A percentile compares a stretch with the other conserved stretches of the same genome.
Evolutionary conservation across 2,888 invertebrate species (phyloP).

Genomic region (Diplazon laetatorius): DNA sequence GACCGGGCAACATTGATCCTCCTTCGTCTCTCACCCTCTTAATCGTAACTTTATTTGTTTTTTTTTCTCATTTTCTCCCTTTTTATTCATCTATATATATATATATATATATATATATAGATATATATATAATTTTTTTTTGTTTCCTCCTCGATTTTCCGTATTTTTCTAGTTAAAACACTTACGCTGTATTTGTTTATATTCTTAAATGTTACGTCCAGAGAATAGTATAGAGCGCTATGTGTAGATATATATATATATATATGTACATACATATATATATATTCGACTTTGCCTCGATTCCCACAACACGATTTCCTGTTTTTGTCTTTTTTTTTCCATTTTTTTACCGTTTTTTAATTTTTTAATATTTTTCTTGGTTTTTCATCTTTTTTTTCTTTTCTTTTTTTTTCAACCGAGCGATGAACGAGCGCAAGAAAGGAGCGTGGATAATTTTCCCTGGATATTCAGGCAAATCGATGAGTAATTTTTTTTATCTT

Average conservation of each 20-base stretch:
- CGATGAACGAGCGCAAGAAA: constrained; percentile 22
- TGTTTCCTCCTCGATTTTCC: constrained; percentile 44
- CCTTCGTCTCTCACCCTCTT: constrained; percentile 42
- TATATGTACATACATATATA: no score
- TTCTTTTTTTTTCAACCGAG: constrained; percentile 11
- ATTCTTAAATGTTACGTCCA: constrained; percentile 57
- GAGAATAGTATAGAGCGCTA: constrained; percentile 59
- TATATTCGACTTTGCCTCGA: constrained; percentile 49
- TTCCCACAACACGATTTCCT: constrained; percentile 43
- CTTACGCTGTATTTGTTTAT: constrained; percentile 50
- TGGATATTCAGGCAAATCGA: constrained; percentile 46
- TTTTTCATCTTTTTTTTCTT: constrained; percentile 3
- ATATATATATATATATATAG: no score
- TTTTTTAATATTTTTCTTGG: constrained; percentile 9
- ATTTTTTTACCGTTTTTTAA: neutral
- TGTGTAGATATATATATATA: constrained; percentile 45
- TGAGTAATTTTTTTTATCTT: constrained; percentile 17
- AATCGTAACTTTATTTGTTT: constrained; percentile 47
- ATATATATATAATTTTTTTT: no score
- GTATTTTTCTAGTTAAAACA: constrained; percentile 57
- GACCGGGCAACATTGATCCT: constrained; percentile 62
- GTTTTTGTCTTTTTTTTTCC: constrained; percentile 4
- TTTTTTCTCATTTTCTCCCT: constrained; percentile 46
- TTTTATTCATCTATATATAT: constrained; percentile 18
- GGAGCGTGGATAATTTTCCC: constrained; percentile 40